These are phyloP conservation scores for Tyto alba DNA, from an alignment of 2,113 vertebrate genomes.

Conservation along the genomic window DNA sequence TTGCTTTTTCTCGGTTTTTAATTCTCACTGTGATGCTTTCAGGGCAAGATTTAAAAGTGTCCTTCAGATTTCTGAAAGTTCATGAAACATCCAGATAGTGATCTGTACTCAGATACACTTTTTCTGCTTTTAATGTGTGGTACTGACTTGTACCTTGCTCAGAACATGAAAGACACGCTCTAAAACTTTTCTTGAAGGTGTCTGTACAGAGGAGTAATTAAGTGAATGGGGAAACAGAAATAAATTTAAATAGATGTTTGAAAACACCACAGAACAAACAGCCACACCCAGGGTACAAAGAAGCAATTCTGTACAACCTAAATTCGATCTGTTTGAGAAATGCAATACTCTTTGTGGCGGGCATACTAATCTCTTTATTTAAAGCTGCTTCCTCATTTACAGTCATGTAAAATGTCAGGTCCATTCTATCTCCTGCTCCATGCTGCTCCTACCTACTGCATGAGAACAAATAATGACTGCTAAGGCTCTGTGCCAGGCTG, in stretches of 20 bases:
- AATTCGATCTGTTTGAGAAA: constrained; percentile 25
- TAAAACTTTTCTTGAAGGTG: neutral
- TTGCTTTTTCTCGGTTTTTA: neutral
- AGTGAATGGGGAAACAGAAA: constrained; percentile 14
- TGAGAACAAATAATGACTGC: constrained; percentile 44
- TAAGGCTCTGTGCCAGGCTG: constrained; percentile 31
- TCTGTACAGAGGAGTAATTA: constrained; percentile 23
- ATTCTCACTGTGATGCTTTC: neutral
- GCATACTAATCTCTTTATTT: constrained; percentile 49
- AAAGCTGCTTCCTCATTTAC: constrained; percentile 48
- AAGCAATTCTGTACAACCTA: constrained; percentile 25
- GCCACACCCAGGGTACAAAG: neutral
- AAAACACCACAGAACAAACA: constrained; percentile 48
- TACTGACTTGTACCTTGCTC: neutral
- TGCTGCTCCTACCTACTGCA: constrained; percentile 8
- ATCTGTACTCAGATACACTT: rapidly evolving
- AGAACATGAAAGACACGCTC: neutral
- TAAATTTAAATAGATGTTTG: constrained; percentile 35
- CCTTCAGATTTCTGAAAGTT: neutral
- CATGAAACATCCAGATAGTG: neutral
- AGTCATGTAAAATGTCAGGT: constrained; percentile 36
- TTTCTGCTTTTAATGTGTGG: neutral
- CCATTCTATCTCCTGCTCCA: constrained; percentile 1
- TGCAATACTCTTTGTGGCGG: neutral
- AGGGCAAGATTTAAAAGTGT: neutral